phyloP scores from a whole-genome alignment of 1,140 invertebrate genomes.

The Dendrolimus kikuchii region DNA sequence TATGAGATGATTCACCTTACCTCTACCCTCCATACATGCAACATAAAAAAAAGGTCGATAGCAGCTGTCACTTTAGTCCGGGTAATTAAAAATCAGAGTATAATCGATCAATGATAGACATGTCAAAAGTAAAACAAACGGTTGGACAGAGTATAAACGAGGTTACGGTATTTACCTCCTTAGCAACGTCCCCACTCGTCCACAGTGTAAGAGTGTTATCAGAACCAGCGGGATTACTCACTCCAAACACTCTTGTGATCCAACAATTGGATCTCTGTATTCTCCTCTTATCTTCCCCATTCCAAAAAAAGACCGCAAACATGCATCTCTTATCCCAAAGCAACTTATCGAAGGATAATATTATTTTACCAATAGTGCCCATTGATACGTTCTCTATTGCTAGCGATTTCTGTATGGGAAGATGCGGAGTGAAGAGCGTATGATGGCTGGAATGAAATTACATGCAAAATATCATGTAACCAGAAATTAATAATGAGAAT shows the following conservation, averaged over 20 bases:
- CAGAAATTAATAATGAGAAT: too few relatives aligned
- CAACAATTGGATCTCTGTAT: conserved; percentile 12
- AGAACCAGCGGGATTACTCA: conserved; percentile 10
- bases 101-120: too few relatives aligned
- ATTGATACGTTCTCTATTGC: conserved; percentile 23
- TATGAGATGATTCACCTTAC: too few relatives aligned
- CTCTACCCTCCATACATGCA: too few relatives aligned
- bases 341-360: conserved; percentile 17
- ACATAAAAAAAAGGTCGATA: too few relatives aligned
- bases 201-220: conserved; percentile 23
- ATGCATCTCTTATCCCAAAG: conserved; percentile 15
- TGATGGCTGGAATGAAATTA: conserved; percentile 20
- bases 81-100: too few relatives aligned
- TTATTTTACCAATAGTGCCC: conserved; percentile 31
- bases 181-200: conserved; percentile 34
- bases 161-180: conserved; percentile 25
- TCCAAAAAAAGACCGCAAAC: conserved; percentile 21
- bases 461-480: too few relatives aligned
- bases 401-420: conserved; percentile 22
- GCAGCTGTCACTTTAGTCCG: too few relatives aligned
- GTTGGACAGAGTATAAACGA: too few relatives aligned
- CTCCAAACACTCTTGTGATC: conserved; percentile 19
- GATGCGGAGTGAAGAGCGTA: conserved; percentile 21
- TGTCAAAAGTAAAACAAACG: too few relatives aligned
- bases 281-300: conserved; percentile 7